phyloP scores from a whole-genome alignment of 2,113 vertebrate genomes.

The Edolisoma coerulescens region DNA sequence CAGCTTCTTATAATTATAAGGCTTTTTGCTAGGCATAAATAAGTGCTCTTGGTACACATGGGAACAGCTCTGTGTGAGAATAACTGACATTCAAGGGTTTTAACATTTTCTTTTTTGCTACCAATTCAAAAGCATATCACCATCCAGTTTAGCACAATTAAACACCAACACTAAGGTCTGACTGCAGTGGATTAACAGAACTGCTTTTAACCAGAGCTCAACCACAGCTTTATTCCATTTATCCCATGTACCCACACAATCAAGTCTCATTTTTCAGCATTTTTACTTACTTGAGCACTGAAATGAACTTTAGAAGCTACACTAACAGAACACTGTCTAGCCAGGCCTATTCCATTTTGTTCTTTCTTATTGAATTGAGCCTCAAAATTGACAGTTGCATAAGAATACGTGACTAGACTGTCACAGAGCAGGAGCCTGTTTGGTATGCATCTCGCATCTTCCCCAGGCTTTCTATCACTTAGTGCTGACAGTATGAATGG shows the following conservation, averaged over 20 bases:
- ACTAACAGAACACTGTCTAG: not conserved
- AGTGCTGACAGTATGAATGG: constrained; percentile 39
- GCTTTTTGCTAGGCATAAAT: constrained; percentile 25
- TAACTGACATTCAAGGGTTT: not conserved
- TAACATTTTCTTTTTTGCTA: constrained; percentile 11
- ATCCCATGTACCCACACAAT: not conserved
- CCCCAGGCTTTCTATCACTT: constrained; percentile 18
- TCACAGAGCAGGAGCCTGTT: not conserved
- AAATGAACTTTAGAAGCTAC: constrained; percentile 27
- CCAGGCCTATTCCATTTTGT: constrained; percentile 14
- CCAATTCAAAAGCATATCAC: not conserved
- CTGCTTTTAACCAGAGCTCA: not conserved
- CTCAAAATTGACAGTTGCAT: constrained; percentile 36
- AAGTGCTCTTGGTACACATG: constrained; percentile 9
- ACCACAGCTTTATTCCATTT: not conserved
- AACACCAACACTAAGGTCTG: not conserved
- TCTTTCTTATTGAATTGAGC: constrained; percentile 39
- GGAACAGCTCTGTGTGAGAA: not conserved
- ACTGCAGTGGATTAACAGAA: constrained; percentile 5
- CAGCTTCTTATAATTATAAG: constrained; percentile 39
- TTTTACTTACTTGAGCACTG: not conserved
- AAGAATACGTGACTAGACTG: constrained; percentile 9
- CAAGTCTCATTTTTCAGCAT: not conserved
- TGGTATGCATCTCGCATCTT: constrained; percentile 11
- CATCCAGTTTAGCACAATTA: not conserved